Evolutionary conservation across 2,888 invertebrate species (phyloP).

Genomic region (Acronicta psi): DNA sequence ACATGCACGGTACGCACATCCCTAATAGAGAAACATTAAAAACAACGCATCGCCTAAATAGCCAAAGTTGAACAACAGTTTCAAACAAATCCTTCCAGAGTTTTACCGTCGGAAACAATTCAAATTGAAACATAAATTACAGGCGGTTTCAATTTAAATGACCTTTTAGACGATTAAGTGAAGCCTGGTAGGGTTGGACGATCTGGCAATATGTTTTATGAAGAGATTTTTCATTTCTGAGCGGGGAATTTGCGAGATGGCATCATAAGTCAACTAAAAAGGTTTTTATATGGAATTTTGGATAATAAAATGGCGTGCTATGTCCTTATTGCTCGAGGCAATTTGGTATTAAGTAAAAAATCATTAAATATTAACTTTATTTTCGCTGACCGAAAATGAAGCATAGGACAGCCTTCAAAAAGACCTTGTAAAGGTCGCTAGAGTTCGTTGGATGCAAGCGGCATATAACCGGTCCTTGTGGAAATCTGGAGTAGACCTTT

Average conservation of each 20-base stretch:
- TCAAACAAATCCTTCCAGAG: constrained; percentile 51
- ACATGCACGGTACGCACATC: not conserved
- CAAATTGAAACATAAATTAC: constrained; percentile 62
- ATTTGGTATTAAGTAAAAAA: too few relatives aligned
- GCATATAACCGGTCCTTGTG: too few relatives aligned
- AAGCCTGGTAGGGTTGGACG: constrained; percentile 24
- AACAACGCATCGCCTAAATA: constrained; percentile 36
- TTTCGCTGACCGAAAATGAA: too few relatives aligned
- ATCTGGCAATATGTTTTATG: constrained; percentile 24
- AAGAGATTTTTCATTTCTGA: constrained; percentile 31
- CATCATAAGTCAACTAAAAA: constrained; percentile 18
- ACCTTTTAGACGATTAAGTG: constrained; percentile 61
- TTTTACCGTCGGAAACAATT: constrained; percentile 60
- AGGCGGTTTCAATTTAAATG: constrained; percentile 57
- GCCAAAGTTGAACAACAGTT: constrained; percentile 40
- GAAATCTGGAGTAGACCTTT: too few relatives aligned
- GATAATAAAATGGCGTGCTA: too few relatives aligned
- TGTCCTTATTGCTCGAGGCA: too few relatives aligned
- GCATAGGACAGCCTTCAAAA: too few relatives aligned
- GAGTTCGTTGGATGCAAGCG: too few relatives aligned
- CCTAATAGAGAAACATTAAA: not conserved
- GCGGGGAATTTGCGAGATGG: constrained; percentile 6
- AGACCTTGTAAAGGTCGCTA: too few relatives aligned
- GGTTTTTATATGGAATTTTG: not conserved
- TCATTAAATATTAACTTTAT: too few relatives aligned